Evolutionary conservation across 2,888 invertebrate genomes (phyloP), one percentile per base, ranked within the genome.

Genomic region (Drosophila cognata): DNA sequence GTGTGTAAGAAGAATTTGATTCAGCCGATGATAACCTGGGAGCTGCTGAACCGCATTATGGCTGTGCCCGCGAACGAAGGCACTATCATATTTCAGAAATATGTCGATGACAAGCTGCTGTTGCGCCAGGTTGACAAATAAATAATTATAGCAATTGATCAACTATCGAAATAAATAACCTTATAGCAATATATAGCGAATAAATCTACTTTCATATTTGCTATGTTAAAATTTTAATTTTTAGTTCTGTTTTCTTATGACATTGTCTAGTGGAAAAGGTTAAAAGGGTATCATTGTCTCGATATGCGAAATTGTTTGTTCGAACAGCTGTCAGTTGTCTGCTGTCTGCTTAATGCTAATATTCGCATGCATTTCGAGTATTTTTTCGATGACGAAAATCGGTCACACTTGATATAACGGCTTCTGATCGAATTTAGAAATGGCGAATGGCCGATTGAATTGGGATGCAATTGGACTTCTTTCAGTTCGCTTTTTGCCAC

Each of bases 401-500:
- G 75, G 79, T 21, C 59, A 69, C 51, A 77, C 58, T 48, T 10
- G 0, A 29, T 41, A 31, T 81, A 79, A 72, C 78, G 81, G 78
- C 46, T 51, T 25, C 51, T 59, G 41, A 38, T 53, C 72, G 67
- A 78, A 68, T 50, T 68, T 72, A 65, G 65, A 53, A 62, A 41
- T 65, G 57, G 72, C 62, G 25, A 62, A n/a, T 18, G 11, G 59
- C 11, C n/a, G 31, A 56, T 53, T 52, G 10, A 28, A 74, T 5
- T 58, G 6, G 3, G 8, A 13, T 68, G 36, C 38, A 64, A 36
- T 65, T 74, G 50, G 10, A 31, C 10, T 46, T 79, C 84, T 79
- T 68, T 79, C 89, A 81, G 71, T 84, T 89, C 58, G 63, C 46
- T 77, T 84, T 80, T 68, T 57, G 84, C 82, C 73, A 48, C 72